Conservation (phyloP, 2,888 invertebrate genomes). For the Cremastinae sp. region DNA sequence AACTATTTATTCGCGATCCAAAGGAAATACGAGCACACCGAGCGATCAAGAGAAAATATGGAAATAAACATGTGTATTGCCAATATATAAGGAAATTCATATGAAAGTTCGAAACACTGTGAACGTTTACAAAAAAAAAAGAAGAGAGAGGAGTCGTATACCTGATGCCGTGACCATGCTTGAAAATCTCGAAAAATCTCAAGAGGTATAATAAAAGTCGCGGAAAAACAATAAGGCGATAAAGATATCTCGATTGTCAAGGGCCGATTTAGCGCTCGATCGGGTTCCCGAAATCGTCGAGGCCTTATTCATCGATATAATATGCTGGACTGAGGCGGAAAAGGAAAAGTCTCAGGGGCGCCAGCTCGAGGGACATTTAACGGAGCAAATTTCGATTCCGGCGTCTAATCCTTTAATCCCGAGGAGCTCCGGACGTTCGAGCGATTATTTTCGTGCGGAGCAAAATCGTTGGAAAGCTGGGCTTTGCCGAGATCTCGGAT, state of each 20-base stretch:
- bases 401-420: slow-evolving; percentile 20
- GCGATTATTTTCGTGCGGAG: no score
- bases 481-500: no score
- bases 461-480: no score
- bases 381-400: slow-evolving; percentile 6
- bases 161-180: no score
- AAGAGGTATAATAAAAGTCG: no score
- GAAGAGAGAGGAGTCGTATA: no score
- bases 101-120: slow-evolving; percentile 37
- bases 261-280: slow-evolving; percentile 56
- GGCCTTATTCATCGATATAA: no score
- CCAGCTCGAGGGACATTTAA: slow-evolving; percentile 5
- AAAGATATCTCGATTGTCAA: slow-evolving; percentile 47
- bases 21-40: slow-evolving; percentile 6
- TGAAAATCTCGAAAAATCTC: no score
- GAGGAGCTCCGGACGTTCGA: not conserved
- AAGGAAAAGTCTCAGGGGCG: slow-evolving; percentile 10
- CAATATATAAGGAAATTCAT: slow-evolving; percentile 12
- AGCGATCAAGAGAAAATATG: slow-evolving; percentile 16
- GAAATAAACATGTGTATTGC: no score
- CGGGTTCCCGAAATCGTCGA: slow-evolving; percentile 55
- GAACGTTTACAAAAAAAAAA: slow-evolving; percentile 39
- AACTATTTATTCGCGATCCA: slow-evolving; percentile 32
- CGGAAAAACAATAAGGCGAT: no score
- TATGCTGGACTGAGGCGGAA: no score